Conservation (phyloP, 2,113 vertebrate genomes). For the Regulus satrapa region DNA sequence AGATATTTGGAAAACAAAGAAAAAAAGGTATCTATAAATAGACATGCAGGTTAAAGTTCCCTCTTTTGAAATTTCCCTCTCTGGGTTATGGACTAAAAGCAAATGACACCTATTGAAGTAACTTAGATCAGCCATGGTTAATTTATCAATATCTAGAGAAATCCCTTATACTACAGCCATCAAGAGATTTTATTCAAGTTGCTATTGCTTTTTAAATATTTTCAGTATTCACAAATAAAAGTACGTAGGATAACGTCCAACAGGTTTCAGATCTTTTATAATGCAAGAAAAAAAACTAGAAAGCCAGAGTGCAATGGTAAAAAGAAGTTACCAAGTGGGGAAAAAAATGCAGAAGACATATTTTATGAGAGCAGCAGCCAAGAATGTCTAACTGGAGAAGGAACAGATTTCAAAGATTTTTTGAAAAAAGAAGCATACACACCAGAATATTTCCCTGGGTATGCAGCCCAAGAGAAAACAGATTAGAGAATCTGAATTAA, state of each 20-base stretch:
- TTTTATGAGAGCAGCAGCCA: constrained; percentile 70
- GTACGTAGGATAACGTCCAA: background rate
- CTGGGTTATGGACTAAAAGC: background rate
- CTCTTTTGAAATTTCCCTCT: background rate
- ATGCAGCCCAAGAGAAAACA: constrained; percentile 86
- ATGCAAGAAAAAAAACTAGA: constrained; percentile 16
- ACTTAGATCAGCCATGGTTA: background rate
- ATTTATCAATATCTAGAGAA: background rate
- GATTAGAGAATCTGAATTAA: constrained; percentile 83
- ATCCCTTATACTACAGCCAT: background rate
- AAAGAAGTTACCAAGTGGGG: constrained; percentile 41
- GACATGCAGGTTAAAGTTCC: background rate
- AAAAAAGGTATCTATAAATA: background rate
- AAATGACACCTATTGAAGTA: background rate
- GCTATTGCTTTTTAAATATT: background rate
- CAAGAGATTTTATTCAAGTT: background rate
- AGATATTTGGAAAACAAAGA: background rate
- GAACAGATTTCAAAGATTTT: constrained; percentile 37
- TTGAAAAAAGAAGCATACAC: constrained; percentile 79
- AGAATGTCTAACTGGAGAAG: constrained; percentile 53
- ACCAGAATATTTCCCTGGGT: constrained; percentile 94
- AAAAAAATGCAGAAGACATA: constrained; percentile 59
- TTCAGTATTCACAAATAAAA: background rate
- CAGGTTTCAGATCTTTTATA: background rate
- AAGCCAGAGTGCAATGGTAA: constrained; percentile 38